A percentile compares a stretch with the other conserved stretches of the same genome.
Conservation (phyloP, 2,113 vertebrate species). For the Ancistrus triradiatus region DNA sequence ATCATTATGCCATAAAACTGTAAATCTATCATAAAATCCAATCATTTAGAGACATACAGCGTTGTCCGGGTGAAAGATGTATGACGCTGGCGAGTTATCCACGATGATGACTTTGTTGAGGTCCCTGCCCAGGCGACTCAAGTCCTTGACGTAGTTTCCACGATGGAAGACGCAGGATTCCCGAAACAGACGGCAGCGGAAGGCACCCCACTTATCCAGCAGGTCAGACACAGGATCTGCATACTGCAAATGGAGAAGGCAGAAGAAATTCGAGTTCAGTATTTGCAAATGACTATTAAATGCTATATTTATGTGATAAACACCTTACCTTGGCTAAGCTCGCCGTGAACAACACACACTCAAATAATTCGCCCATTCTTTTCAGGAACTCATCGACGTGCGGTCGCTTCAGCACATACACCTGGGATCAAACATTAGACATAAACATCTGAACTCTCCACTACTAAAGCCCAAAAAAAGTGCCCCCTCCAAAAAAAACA, state of each 20-base stretch:
- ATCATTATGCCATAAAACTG: no score
- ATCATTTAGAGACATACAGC: constrained; percentile 76
- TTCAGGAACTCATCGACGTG: constrained; percentile 92
- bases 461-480: no score
- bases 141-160: constrained; percentile 95
- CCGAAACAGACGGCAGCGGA: constrained; percentile 86
- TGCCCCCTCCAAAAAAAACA: no score
- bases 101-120: constrained; percentile 90
- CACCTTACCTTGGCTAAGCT: constrained; percentile 90
- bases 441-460: no score
- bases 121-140: constrained; percentile 90
- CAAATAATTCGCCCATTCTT: constrained; percentile 94
- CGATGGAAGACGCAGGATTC: constrained; percentile 95
- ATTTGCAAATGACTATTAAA: no score
- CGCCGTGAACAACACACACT: constrained; percentile 94
- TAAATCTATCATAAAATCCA: no score
- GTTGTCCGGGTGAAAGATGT: constrained; percentile 93
- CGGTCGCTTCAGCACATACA: constrained; percentile 91
- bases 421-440: constrained; percentile 61
- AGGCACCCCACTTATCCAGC: constrained; percentile 92
- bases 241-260: constrained; percentile 67
- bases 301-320: background rate
- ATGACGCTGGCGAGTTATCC: constrained; percentile 95
- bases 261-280: background rate
- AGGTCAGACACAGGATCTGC: constrained; percentile 92